A percentile compares a stretch with the other conserved stretches of the same genome.
These are phyloP conservation scores for Calidris pugnax DNA, from an alignment of 2,113 vertebrate species.

Conservation along the genomic window DNA sequence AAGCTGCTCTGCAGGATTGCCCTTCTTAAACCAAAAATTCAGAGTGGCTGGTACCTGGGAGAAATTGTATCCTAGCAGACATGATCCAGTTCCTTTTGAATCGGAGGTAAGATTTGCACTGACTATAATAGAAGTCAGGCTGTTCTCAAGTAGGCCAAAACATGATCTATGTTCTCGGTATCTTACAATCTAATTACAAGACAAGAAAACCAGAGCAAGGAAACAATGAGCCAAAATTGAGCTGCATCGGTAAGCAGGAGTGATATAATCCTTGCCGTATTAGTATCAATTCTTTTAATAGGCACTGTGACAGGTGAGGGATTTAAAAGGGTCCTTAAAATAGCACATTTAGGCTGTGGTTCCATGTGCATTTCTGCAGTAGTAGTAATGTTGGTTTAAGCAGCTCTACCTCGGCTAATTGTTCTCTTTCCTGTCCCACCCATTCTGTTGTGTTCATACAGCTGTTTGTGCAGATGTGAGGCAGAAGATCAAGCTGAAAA, in stretches of 20 bases:
- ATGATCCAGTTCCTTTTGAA: background rate
- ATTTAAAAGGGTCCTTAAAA: conserved; percentile 43
- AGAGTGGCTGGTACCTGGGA: background rate
- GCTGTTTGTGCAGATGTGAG: conserved; percentile 47
- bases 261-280: conserved; percentile 22
- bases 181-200: background rate
- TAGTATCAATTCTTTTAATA: conserved; percentile 46
- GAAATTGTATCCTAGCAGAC: background rate
- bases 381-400: conserved; percentile 16
- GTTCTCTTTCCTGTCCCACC: conserved; percentile 56
- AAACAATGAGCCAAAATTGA: conserved; percentile 30
- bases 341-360: background rate
- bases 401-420: conserved; percentile 48
- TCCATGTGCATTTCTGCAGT: background rate
- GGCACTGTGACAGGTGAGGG: conserved; percentile 37
- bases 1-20: background rate
- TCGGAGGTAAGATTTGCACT: background rate
- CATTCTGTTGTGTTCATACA: conserved; percentile 25
- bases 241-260: background rate
- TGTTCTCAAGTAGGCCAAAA: background rate
- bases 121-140: background rate
- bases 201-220: background rate
- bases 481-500: conserved; percentile 23
- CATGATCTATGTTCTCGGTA: background rate
- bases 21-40: background rate